Evolutionary conservation across 1,140 invertebrate genomes (phyloP).

Genomic region (Penaeus chinensis): DNA sequence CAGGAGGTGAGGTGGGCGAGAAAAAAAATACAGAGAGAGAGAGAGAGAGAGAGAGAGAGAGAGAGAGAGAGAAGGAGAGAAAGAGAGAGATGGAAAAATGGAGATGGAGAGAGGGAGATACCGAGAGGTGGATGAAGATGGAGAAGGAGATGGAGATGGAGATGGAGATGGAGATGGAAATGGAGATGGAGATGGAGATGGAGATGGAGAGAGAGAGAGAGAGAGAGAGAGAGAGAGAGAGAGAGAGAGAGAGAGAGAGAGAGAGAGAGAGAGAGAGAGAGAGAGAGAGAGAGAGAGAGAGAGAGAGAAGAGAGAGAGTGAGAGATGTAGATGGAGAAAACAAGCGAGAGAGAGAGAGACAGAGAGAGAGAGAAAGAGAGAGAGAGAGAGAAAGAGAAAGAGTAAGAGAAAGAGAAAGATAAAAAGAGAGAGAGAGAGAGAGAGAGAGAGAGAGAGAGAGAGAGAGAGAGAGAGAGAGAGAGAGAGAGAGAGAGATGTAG

Average conservation of each 20-base stretch:
- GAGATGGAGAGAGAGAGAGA: neutral
- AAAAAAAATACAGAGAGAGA: neutral
- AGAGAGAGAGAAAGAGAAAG: neutral
- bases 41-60: neutral
- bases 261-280: neutral
- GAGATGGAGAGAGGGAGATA: neutral
- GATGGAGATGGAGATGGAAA: neutral
- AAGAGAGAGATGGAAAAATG: neutral
- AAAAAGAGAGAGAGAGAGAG: neutral
- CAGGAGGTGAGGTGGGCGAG: neutral
- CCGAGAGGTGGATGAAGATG: neutral
- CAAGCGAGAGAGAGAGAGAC: neutral
- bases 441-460: neutral
- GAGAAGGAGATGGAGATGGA: neutral
- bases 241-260: neutral
- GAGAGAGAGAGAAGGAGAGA: neutral
- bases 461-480: neutral
- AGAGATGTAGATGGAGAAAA: neutral
- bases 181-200: neutral
- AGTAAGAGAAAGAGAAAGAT: neutral
- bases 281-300: neutral
- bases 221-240: neutral
- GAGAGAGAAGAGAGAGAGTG: slow-evolving; percentile 22
- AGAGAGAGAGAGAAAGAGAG: neutral
- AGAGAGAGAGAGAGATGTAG: neutral